These are phyloP conservation scores for Rhadina sibilatrix DNA, from an alignment of 2,113 vertebrate species.

Conservation along the genomic window DNA sequence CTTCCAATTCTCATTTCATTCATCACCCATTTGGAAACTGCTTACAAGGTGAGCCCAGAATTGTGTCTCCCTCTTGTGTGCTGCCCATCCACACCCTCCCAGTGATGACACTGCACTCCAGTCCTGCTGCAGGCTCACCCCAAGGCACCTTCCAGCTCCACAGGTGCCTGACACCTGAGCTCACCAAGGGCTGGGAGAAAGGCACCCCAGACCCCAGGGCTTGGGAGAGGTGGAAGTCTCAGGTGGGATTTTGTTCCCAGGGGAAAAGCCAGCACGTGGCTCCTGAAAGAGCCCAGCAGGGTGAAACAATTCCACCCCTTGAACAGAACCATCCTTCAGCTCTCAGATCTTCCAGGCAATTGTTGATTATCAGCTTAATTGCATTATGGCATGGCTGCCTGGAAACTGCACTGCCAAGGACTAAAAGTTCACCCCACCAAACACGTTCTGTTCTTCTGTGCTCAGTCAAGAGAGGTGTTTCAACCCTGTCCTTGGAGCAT, in stretches of 20 bases:
- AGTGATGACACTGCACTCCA: neutral
- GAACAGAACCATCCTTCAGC: neutral
- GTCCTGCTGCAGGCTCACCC: neutral
- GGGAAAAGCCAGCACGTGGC: neutral
- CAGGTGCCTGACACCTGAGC: neutral
- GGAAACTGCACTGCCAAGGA: neutral
- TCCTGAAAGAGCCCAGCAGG: neutral
- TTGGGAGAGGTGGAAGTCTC: too few species aligned
- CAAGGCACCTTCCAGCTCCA: neutral
- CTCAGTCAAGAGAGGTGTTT: neutral
- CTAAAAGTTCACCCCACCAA: neutral
- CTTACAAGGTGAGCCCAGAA: neutral
- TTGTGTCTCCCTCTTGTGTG: neutral
- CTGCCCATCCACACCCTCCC: neutral
- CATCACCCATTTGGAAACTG: slow-evolving; percentile 12
- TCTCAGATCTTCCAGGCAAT: neutral
- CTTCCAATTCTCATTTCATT: slow-evolving; percentile 20
- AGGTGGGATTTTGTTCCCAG: neutral
- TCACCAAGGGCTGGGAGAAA: too few species aligned
- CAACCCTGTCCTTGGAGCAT: neutral
- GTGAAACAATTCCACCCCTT: neutral
- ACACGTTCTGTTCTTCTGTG: neutral
- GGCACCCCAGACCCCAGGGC: too few species aligned
- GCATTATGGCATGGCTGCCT: neutral
- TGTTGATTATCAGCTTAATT: neutral